Percentiles rank a stretch among this genome's conserved stretches.
phyloP scores from a whole-genome alignment of 1,140 invertebrate genomes.

The Portunus trituberculatus region DNA sequence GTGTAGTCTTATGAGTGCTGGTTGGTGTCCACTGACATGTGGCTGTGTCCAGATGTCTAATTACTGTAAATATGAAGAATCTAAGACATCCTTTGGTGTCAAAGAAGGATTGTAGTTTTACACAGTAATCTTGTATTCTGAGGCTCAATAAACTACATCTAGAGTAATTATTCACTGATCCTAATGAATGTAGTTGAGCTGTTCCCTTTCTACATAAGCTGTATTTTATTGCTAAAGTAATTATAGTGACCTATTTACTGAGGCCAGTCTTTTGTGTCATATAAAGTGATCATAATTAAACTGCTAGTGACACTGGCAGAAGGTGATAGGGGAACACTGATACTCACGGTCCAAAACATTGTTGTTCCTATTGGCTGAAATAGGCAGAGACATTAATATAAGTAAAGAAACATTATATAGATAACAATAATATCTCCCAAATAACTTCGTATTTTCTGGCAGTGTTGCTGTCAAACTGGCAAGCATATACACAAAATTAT shows the following conservation, averaged over 20 bases:
- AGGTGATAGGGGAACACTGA: conserved; percentile 64
- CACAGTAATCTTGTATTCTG: background rate
- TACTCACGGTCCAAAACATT: conserved; percentile 78
- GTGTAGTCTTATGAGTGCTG: background rate
- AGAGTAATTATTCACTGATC: background rate
- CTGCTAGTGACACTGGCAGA: conserved; percentile 53
- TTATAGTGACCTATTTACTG: conserved; percentile 30
- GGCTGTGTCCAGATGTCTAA: background rate
- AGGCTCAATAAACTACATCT: background rate
- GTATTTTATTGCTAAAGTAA: background rate
- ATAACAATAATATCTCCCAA: conserved; percentile 17
- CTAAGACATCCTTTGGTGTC: background rate
- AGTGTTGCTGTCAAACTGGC: background rate
- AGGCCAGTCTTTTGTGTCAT: conserved; percentile 26
- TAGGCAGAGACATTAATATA: conserved; percentile 64
- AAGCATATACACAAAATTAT: background rate
- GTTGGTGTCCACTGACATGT: background rate
- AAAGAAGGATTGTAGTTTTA: background rate
- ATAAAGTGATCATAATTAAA: conserved; percentile 44
- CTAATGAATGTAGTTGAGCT: background rate
- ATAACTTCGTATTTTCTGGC: conserved; percentile 42
- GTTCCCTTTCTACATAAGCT: conserved; percentile 4
- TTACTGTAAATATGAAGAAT: background rate
- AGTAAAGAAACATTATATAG: conserved; percentile 69
- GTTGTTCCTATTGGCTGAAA: conserved; percentile 78